These are phyloP conservation scores for Plumapathes pennacea DNA, from an alignment of 92 coral and sea anemone species.

Conservation along the genomic window DNA sequence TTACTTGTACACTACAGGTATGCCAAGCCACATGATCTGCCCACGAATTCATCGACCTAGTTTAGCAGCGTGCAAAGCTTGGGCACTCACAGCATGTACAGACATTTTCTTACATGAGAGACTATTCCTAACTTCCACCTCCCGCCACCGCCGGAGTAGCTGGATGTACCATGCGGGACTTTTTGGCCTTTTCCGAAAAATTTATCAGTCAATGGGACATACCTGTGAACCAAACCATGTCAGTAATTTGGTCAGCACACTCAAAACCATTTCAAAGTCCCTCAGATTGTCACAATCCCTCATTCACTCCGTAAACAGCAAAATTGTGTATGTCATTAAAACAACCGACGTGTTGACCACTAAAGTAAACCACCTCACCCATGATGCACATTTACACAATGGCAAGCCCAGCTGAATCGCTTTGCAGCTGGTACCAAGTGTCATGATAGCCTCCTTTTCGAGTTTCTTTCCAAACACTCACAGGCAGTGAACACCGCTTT, in stretches of 20 bases:
- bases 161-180: slow-evolving; percentile 48
- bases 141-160: slow-evolving; percentile 8
- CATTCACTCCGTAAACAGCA: slow-evolving; percentile 2
- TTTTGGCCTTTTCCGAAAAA: slow-evolving; percentile 20
- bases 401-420: not conserved
- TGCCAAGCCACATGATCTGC: slow-evolving; percentile 10
- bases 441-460: not conserved
- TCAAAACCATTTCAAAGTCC: slow-evolving; percentile 8
- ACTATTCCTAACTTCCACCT: not conserved
- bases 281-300: slow-evolving; percentile 6
- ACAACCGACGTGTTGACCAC: slow-evolving; percentile 20
- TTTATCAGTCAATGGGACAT: slow-evolving; percentile 33
- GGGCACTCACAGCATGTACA: slow-evolving; percentile 13
- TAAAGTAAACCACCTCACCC: slow-evolving; percentile 1
- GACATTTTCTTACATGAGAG: slow-evolving; percentile 1
- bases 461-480: slow-evolving; percentile 27
- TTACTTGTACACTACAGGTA: slow-evolving; percentile 17
- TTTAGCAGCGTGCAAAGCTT: slow-evolving; percentile 7
- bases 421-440: slow-evolving; percentile 1
- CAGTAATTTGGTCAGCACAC: slow-evolving; percentile 14
- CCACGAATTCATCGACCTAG: slow-evolving; percentile 5
- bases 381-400: not conserved
- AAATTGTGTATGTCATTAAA: not conserved
- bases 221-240: slow-evolving; percentile 18
- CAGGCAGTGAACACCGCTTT: slow-evolving; percentile 25